phyloP scores from a whole-genome alignment of 2,888 invertebrate genomes.

The Leucania comma region DNA sequence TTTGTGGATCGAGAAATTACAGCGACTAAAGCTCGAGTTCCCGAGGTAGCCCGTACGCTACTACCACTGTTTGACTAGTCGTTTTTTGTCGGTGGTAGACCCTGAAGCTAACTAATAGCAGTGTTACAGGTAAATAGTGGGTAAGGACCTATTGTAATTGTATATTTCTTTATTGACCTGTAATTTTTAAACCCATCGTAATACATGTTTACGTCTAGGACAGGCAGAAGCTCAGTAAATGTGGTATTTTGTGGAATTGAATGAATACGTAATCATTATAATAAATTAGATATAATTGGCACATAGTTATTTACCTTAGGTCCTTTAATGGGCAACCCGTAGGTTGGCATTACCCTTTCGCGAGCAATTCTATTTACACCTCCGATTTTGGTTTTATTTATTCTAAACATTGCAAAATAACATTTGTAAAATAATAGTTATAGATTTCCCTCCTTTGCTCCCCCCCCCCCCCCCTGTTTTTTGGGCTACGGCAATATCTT shows the following conservation, averaged over 20 bases:
- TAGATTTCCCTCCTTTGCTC: too few relatives aligned
- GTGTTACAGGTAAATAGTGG: conserved; percentile 68
- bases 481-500: too few relatives aligned
- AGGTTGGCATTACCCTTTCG: too few relatives aligned
- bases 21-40: conserved; percentile 32
- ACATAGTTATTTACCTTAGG: too few relatives aligned
- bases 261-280: not conserved
- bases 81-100: conserved; percentile 61
- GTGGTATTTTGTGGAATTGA: not conserved
- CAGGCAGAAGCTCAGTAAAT: not conserved
- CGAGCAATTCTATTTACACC: too few relatives aligned
- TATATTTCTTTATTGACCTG: conserved; percentile 51
- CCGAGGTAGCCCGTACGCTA: conserved; percentile 38
- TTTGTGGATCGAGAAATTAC: conserved; percentile 1
- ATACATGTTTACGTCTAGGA: conserved; percentile 9
- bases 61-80: conserved; percentile 49
- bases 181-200: conserved; percentile 45
- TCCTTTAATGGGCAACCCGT: too few relatives aligned
- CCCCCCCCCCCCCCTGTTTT: too few relatives aligned
- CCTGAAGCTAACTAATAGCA: conserved; percentile 70
- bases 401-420: too few relatives aligned
- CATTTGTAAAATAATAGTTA: too few relatives aligned
- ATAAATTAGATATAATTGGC: not conserved
- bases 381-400: too few relatives aligned
- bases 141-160: conserved; percentile 60